These are phyloP conservation scores for Loriculus beryllinus DNA, from an alignment of 2,797 vertebrate genomes.

Conservation along the genomic window DNA sequence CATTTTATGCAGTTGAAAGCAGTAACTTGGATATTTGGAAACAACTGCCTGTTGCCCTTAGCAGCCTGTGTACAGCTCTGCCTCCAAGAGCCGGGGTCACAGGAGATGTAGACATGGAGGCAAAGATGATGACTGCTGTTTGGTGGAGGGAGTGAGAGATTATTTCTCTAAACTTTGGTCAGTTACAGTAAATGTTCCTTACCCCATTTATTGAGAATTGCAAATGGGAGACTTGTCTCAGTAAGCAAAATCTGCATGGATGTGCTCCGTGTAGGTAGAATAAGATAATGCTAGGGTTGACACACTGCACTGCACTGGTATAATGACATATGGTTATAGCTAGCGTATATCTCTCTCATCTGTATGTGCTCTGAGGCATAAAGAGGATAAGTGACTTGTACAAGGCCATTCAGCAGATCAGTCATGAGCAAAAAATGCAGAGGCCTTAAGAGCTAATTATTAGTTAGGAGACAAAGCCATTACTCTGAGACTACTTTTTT, in stretches of 20 bases:
- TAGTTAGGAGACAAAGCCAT: neutral
- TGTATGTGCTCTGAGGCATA: constrained; percentile 21
- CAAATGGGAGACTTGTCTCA: neutral
- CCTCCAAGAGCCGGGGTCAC: neutral
- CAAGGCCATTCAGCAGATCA: constrained; percentile 37
- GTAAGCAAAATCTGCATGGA: constrained; percentile 13
- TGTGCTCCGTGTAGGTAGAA: neutral
- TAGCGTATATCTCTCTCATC: neutral
- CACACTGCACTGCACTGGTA: neutral
- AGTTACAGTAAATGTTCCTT: neutral
- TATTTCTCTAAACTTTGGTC: neutral
- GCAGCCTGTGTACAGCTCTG: neutral
- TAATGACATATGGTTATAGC: constrained; percentile 37
- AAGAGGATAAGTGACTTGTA: constrained; percentile 36
- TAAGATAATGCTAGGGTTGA: neutral
- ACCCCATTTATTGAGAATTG: neutral
- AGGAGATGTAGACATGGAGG: neutral
- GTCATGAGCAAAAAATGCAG: neutral
- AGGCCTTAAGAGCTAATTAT: constrained; percentile 19
- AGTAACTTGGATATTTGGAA: neutral
- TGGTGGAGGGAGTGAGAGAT: neutral
- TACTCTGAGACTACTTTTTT: neutral
- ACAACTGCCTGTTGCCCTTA: neutral
- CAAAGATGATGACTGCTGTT: neutral
- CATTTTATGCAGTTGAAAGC: neutral